Evolutionary conservation across 2,888 invertebrate genomes (phyloP).

Genomic region (Lasioglossum malachurum): DNA sequence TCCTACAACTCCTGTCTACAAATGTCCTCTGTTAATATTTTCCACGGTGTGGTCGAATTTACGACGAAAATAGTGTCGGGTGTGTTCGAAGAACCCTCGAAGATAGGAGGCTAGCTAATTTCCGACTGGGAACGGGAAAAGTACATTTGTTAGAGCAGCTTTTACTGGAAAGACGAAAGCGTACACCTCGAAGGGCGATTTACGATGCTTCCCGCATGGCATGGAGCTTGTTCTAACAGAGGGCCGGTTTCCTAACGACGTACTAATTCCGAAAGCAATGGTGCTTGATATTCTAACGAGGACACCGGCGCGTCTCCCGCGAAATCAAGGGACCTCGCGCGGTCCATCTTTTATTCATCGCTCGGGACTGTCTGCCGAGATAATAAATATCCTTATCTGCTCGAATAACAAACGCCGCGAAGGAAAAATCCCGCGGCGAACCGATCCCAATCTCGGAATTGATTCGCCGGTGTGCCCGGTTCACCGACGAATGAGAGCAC

Average conservation of each 20-base stretch:
- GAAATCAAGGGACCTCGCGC: not conserved
- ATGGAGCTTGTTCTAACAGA: not conserved
- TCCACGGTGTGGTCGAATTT: not conserved
- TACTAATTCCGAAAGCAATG: slow-evolving; percentile 1
- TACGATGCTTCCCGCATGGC: not conserved
- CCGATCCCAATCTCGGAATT: slow-evolving; percentile 4
- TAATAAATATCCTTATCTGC: slow-evolving; percentile 13
- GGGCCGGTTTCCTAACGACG: not conserved
- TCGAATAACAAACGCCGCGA: not conserved
- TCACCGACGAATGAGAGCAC: not conserved
- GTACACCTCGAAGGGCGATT: not conserved
- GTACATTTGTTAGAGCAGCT: not conserved
- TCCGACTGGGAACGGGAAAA: not conserved
- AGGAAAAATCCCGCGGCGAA: not conserved
- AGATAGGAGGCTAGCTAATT: not conserved
- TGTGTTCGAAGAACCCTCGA: not conserved
- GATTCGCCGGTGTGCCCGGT: not conserved
- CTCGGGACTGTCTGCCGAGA: not conserved
- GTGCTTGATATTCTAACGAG: slow-evolving; percentile 10
- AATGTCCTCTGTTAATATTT: not conserved
- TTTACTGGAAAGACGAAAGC: not conserved
- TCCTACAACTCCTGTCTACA: not conserved
- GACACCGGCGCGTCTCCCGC: not conserved
- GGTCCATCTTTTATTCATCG: slow-evolving; percentile 13
- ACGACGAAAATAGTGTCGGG: not conserved